A percentile compares a stretch with the other conserved stretches of the same genome.
phyloP scores from a whole-genome alignment of 1,140 invertebrate species.

The Saccostrea cuccullata region DNA sequence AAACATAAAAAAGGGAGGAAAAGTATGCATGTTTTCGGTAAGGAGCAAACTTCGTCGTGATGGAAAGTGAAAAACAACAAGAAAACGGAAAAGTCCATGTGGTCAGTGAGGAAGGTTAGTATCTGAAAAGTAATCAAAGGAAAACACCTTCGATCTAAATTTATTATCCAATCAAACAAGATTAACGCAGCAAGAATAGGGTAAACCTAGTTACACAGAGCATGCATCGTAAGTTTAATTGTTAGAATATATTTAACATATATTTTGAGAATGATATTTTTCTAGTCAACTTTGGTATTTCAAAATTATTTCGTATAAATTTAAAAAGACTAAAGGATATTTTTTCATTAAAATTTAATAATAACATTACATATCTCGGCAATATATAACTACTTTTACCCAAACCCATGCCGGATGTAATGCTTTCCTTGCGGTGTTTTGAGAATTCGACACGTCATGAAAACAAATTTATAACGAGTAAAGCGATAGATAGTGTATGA shows the following conservation, averaged over 20 bases:
- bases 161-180: slow-evolving; percentile 19
- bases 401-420: not conserved
- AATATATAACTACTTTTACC: not conserved
- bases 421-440: not conserved
- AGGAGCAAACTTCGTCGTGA: too few relatives aligned
- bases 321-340: not conserved
- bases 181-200: not conserved
- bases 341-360: not conserved
- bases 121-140: not conserved
- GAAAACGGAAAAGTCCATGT: not conserved
- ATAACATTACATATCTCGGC: not conserved
- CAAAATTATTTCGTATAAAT: not conserved
- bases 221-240: not conserved
- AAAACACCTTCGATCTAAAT: slow-evolving; percentile 18
- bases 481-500: not conserved
- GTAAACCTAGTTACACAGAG: not conserved
- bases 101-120: not conserved
- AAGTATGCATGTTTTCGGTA: too few relatives aligned
- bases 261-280: not conserved
- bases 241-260: not conserved
- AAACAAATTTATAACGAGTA: not conserved
- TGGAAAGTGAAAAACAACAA: too few relatives aligned
- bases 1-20: too few relatives aligned
- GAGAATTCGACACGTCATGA: slow-evolving; percentile 31
- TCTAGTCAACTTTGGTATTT: not conserved